Percentiles rank a stretch among this genome's conserved stretches.
These are phyloP conservation scores for Tringa solitaria DNA, from an alignment of 2,113 vertebrate genomes.

Conservation along the genomic window DNA sequence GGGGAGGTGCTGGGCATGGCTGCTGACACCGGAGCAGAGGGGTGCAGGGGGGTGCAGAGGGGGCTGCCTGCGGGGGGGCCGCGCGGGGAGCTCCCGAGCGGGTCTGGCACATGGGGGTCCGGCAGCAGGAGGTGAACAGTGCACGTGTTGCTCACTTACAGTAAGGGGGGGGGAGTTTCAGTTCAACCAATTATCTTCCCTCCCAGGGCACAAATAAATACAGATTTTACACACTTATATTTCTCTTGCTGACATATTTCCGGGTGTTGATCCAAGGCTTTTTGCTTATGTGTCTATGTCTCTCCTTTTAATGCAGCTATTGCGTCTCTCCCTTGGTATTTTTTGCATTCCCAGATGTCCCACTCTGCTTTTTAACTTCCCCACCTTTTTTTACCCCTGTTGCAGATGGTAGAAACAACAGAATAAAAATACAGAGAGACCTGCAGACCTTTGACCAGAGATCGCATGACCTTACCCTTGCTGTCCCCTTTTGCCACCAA, in stretches of 20 bases:
- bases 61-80: background rate
- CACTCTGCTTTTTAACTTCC: background rate
- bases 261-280: background rate
- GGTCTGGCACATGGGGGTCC: background rate
- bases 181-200: background rate
- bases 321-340: background rate
- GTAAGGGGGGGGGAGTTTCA: background rate
- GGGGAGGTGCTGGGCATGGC: background rate
- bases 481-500: background rate
- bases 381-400: rapidly evolving
- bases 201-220: background rate
- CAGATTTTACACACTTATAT: background rate
- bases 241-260: background rate
- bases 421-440: background rate
- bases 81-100: rapidly evolving
- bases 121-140: background rate
- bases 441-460: background rate
- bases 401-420: background rate
- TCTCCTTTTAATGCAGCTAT: background rate
- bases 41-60: background rate
- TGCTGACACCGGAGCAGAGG: background rate
- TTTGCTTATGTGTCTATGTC: background rate
- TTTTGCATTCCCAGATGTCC: background rate
- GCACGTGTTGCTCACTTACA: background rate
- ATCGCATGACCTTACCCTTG: background rate